Conservation (phyloP, 2,888 invertebrate genomes). For the Apodemia zela region DNA sequence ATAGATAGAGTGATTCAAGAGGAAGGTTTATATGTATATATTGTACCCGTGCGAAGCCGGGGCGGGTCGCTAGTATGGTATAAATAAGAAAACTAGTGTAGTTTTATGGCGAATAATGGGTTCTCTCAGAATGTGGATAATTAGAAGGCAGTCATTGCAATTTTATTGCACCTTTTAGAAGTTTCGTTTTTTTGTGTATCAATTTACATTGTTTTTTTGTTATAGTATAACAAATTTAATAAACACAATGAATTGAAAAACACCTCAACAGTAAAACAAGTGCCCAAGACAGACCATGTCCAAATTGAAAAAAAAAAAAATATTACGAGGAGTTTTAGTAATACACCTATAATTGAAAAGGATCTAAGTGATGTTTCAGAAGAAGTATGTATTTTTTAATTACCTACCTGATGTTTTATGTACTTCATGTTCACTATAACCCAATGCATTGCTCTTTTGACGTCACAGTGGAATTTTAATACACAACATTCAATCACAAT, state of each 20-base stretch:
- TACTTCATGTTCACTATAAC: neutral
- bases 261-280: constrained; percentile 41
- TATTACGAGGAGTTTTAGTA: constrained; percentile 38
- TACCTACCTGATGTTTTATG: neutral
- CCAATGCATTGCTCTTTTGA: neutral
- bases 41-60: too few species aligned
- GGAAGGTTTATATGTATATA: too few species aligned
- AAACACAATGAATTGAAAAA: constrained; percentile 51
- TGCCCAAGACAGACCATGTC: constrained; percentile 38
- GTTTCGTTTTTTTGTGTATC: neutral
- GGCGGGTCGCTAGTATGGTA: too few species aligned
- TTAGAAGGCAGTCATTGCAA: too few species aligned
- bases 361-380: constrained; percentile 41
- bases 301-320: constrained; percentile 41
- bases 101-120: too few species aligned
- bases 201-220: constrained; percentile 23
- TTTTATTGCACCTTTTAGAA: too few species aligned
- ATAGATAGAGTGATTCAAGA: too few species aligned
- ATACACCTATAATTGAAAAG: constrained; percentile 36
- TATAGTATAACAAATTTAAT: constrained; percentile 41
- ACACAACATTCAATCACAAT: too few species aligned
- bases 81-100: too few species aligned
- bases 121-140: too few species aligned
- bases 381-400: constrained; percentile 41
- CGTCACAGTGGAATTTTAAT: neutral